Evolutionary conservation across 2,888 invertebrate genomes (phyloP).

Genomic region (Cataglyphis cursor): DNA sequence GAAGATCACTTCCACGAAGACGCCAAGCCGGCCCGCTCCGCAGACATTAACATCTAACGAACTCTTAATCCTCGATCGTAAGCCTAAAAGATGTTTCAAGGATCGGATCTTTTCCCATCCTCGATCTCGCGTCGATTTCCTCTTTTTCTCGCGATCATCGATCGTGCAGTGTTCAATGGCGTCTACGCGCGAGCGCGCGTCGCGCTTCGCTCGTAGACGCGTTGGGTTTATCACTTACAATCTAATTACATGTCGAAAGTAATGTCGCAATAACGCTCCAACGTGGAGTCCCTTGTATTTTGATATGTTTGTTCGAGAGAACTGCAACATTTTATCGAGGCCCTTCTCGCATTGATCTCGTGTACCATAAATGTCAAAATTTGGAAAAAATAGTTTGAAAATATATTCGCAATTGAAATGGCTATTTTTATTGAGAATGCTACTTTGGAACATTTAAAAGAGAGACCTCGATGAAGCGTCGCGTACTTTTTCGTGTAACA

Average conservation of each 20-base stretch:
- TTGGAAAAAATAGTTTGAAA: background rate
- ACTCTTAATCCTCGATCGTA: slow-evolving; percentile 64
- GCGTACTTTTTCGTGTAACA: slow-evolving; percentile 14
- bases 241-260: slow-evolving; percentile 65
- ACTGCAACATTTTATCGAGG: slow-evolving; percentile 12
- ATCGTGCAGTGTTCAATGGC: slow-evolving; percentile 75
- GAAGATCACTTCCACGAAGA: slow-evolving; percentile 41
- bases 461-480: slow-evolving; percentile 1
- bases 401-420: background rate
- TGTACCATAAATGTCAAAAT: slow-evolving; percentile 5
- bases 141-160: slow-evolving; percentile 54
- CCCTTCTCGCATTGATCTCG: background rate
- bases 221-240: slow-evolving; percentile 37
- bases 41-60: slow-evolving; percentile 54
- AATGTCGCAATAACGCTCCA: slow-evolving; percentile 54
- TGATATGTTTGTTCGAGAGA: slow-evolving; percentile 70
- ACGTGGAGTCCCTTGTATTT: slow-evolving; percentile 57
- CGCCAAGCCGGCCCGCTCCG: slow-evolving; percentile 57
- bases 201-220: slow-evolving; percentile 57
- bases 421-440: background rate
- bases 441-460: background rate
- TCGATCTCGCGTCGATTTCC: slow-evolving; percentile 57
- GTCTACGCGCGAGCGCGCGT: slow-evolving; percentile 64
- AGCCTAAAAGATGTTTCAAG: slow-evolving; percentile 70
- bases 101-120: slow-evolving; percentile 58